These are phyloP conservation scores for Penaeus japonicus DNA, from an alignment of 1,140 invertebrate species.

Conservation along the genomic window DNA sequence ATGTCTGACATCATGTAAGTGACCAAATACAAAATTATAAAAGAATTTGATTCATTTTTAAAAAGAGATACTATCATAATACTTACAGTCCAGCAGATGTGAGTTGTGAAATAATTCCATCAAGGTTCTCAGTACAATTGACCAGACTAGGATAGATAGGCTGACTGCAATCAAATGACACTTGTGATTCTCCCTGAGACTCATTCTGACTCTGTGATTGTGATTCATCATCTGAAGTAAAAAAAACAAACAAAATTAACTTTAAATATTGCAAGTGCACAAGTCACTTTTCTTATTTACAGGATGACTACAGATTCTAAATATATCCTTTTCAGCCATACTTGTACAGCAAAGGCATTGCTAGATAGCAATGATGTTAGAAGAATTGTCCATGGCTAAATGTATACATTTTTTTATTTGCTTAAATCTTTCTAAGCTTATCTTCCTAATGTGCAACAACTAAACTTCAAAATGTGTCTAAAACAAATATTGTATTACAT, in stretches of 20 bases:
- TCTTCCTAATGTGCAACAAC: too few species aligned
- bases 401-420: too few species aligned
- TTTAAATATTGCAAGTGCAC: neutral
- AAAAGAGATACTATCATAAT: neutral
- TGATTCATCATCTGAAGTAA: neutral
- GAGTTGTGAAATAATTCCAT: neutral
- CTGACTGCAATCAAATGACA: neutral
- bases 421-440: too few species aligned
- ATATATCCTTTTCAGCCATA: too few species aligned
- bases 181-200: constrained; percentile 23
- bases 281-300: too few species aligned
- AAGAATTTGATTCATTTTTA: neutral
- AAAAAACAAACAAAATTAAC: neutral
- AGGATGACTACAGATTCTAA: too few species aligned
- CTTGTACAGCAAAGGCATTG: too few species aligned
- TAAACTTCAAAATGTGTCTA: too few species aligned
- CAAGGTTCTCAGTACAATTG: constrained; percentile 19
- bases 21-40: neutral
- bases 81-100: constrained; percentile 43
- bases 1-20: too few species aligned
- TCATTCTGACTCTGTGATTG: neutral
- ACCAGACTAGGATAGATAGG: constrained; percentile 14
- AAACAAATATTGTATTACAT: too few species aligned
- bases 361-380: too few species aligned
- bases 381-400: too few species aligned